Percentiles rank a stretch among this genome's conserved stretches.
These are phyloP conservation scores for Tetranychus cinnabarinus DNA, from an alignment of 1,140 invertebrate species.

Conservation along the genomic window DNA sequence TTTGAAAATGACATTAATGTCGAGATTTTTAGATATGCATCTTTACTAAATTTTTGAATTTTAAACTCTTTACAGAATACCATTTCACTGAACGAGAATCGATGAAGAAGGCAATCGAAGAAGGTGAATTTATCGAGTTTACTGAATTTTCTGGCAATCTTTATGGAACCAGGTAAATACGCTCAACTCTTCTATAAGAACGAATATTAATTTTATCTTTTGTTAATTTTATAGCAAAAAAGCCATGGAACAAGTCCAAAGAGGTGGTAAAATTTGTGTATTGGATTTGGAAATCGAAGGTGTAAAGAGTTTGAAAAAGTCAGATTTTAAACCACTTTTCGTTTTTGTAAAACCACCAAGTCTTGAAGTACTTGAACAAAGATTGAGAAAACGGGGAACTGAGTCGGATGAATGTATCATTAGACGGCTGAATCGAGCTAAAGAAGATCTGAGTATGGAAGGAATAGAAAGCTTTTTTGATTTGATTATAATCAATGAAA, in stretches of 20 bases:
- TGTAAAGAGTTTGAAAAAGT: conserved; percentile 68
- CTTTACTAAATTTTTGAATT: too few species aligned
- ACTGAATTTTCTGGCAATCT: conserved; percentile 76
- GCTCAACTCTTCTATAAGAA: conserved; percentile 15
- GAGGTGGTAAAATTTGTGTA: conserved; percentile 62
- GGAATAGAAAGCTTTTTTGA: conserved; percentile 50
- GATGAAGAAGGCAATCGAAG: conserved; percentile 50
- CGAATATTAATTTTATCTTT: too few species aligned
- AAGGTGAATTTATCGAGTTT: conserved; percentile 72
- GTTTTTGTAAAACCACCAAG: conserved; percentile 86
- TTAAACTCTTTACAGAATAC: conserved; percentile 36
- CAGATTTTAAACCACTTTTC: conserved; percentile 52
- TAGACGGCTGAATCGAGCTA: conserved; percentile 43
- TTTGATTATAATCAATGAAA: conserved; percentile 67
- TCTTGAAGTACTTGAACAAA: conserved; percentile 40
- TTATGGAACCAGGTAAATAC: conserved; percentile 71
- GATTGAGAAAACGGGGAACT: conserved; percentile 53
- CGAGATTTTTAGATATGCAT: too few species aligned
- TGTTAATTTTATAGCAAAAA: conserved; percentile 36
- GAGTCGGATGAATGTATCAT: conserved; percentile 65
- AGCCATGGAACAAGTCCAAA: conserved; percentile 53
- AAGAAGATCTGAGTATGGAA: conserved; percentile 54
- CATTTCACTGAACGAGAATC: conserved; percentile 47
- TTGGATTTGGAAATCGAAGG: conserved; percentile 92
- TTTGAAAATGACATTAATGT: too few species aligned